Percentiles rank a stretch among this genome's conserved stretches.
These are phyloP conservation scores for Patella pellucida DNA, from an alignment of 2,888 invertebrate genomes.

Conservation along the genomic window DNA sequence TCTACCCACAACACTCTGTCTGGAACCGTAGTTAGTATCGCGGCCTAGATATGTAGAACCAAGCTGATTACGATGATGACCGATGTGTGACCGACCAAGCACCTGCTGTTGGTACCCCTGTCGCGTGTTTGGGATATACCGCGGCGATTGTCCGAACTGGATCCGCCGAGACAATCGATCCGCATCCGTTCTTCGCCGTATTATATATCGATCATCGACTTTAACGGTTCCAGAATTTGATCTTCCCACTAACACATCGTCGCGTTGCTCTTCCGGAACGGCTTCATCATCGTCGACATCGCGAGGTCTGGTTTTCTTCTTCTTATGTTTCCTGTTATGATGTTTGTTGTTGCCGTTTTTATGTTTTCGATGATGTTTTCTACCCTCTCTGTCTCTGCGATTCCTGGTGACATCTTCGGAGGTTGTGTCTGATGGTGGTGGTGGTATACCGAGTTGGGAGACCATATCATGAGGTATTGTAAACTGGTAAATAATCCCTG, in stretches of 20 bases:
- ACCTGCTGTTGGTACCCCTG: background rate
- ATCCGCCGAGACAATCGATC: background rate
- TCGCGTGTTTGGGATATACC: background rate
- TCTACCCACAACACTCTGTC: slow-evolving; percentile 1
- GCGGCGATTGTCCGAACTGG: background rate
- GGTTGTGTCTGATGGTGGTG: background rate
- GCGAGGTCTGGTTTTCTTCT: background rate
- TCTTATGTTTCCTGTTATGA: background rate
- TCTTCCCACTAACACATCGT: background rate
- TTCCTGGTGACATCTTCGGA: background rate
- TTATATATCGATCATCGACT: background rate
- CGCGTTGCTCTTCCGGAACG: background rate
- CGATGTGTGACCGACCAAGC: background rate
- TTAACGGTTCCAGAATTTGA: background rate
- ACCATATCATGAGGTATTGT: slow-evolving; percentile 77
- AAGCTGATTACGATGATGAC: background rate
- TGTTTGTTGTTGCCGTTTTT: background rate
- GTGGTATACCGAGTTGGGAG: background rate
- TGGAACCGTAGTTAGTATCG: background rate
- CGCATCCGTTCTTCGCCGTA: background rate
- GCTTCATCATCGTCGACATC: background rate
- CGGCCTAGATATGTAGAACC: background rate
- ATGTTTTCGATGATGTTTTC: background rate
- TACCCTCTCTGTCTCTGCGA: too few species aligned
- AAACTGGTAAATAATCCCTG: slow-evolving; percentile 91